These are phyloP conservation scores for Eristalinus aeneus DNA, from an alignment of 2,888 invertebrate species.

Conservation along the genomic window DNA sequence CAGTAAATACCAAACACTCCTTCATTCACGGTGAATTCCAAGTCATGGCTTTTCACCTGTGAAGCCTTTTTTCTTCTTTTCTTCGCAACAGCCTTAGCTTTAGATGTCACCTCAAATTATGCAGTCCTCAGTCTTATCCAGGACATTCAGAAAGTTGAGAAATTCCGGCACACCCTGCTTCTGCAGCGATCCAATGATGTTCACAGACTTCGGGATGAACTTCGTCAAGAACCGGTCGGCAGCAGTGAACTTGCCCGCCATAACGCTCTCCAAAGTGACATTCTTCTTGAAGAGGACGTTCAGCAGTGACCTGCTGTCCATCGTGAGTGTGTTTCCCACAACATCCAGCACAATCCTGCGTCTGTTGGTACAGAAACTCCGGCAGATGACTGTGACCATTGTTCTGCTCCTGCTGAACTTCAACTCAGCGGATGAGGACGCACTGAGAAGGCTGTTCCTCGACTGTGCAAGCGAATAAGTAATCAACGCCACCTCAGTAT, in stretches of 20 bases:
- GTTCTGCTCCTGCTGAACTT: constrained; percentile 73
- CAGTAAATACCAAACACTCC: not conserved
- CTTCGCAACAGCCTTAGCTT: not conserved
- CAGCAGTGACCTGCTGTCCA: constrained; percentile 69
- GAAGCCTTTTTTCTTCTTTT: not conserved
- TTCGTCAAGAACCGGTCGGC: constrained; percentile 10
- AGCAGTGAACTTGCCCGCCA: constrained; percentile 71
- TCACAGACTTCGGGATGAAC: not conserved
- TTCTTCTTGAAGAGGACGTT: constrained; percentile 72
- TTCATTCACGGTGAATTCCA: not conserved
- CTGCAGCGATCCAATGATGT: constrained; percentile 2
- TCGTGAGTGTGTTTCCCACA: constrained; percentile 72
- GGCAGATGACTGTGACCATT: constrained; percentile 73
- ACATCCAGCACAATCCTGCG: constrained; percentile 70
- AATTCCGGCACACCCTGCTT: constrained; percentile 21
- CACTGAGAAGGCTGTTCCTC: constrained; percentile 71
- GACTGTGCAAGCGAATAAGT: constrained; percentile 74
- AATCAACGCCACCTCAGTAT: constrained; percentile 74
- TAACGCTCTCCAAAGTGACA: constrained; percentile 73
- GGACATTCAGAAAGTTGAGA: constrained; percentile 8
- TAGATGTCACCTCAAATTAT: not conserved
- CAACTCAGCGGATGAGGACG: not conserved
- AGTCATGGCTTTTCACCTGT: not conserved
- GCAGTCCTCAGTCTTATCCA: constrained; percentile 1
- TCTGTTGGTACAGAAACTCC: constrained; percentile 72